Evolutionary conservation across 2,113 vertebrate genomes (phyloP).

Genomic region (Paralichthys olivaceus): DNA sequence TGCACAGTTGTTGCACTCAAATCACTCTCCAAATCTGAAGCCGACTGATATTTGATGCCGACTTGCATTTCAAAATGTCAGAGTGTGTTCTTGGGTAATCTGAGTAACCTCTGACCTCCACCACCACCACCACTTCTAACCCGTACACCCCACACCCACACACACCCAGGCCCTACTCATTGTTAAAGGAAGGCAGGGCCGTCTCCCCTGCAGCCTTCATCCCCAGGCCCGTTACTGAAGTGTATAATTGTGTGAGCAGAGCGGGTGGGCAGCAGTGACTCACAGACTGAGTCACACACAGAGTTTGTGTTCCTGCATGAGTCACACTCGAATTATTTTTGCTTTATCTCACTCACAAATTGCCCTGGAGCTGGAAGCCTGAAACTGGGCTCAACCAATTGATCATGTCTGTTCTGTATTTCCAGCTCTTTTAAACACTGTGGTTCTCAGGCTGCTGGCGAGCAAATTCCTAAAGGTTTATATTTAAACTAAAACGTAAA

Average conservation of each 20-base stretch:
- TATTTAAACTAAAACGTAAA: not conserved
- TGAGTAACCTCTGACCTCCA: constrained; percentile 46
- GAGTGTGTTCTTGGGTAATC: constrained; percentile 53
- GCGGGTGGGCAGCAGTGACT: constrained; percentile 83
- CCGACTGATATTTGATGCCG: not conserved
- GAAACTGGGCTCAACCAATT: constrained; percentile 48
- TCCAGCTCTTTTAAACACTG: not conserved
- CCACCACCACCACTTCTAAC: not conserved
- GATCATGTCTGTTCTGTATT: constrained; percentile 33
- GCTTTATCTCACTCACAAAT: constrained; percentile 79
- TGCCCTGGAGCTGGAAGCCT: constrained; percentile 35
- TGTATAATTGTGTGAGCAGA: constrained; percentile 64
- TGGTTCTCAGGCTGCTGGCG: not conserved
- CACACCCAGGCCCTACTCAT: constrained; percentile 48
- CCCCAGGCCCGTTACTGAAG: constrained; percentile 61
- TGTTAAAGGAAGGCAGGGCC: constrained; percentile 64
- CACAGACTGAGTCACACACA: constrained; percentile 81
- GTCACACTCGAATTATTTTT: constrained; percentile 81
- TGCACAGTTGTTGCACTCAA: not conserved
- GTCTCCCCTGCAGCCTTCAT: constrained; percentile 65
- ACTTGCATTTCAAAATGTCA: constrained; percentile 65
- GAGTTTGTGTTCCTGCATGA: constrained; percentile 83
- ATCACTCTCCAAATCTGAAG: not conserved
- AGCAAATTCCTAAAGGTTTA: not conserved
- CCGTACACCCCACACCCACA: constrained; percentile 4